phyloP scores from a whole-genome alignment of 2,888 invertebrate genomes.

The Dryobota labecula region DNA sequence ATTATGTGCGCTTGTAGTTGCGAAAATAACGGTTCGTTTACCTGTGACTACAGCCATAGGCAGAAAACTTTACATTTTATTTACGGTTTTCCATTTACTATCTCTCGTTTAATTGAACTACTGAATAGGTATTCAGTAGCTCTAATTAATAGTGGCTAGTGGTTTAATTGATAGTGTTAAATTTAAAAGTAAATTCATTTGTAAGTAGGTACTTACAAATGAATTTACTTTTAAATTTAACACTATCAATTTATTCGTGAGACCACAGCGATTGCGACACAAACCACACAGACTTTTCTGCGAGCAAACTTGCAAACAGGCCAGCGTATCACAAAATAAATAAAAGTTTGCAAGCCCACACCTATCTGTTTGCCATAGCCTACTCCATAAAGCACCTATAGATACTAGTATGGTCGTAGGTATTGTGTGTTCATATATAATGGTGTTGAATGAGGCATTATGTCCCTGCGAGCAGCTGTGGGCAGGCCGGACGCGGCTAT shows the following conservation, averaged over 20 bases:
- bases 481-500: slow-evolving; percentile 57
- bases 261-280: background rate
- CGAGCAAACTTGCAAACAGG: slow-evolving; percentile 24
- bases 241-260: background rate
- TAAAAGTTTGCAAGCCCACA: slow-evolving; percentile 53
- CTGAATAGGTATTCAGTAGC: too few species aligned
- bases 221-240: background rate
- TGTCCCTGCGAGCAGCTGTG: slow-evolving; percentile 46
- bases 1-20: slow-evolving; percentile 6
- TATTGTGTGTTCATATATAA: slow-evolving; percentile 31
- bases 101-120: background rate
- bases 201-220: background rate
- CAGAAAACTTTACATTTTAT: background rate
- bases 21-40: background rate
- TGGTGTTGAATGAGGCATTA: slow-evolving; percentile 60
- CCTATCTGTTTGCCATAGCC: slow-evolving; percentile 42
- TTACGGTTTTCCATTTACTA: background rate
- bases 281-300: slow-evolving; percentile 7
- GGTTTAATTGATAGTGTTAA: background rate
- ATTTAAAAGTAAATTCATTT: background rate
- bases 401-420: background rate
- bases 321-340: slow-evolving; percentile 53
- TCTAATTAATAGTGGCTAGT: too few species aligned
- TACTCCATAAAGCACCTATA: slow-evolving; percentile 23
- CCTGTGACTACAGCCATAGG: background rate